These are phyloP conservation scores for Rhyacichthys aspro DNA, from an alignment of 2,797 vertebrate species.

Conservation along the genomic window DNA sequence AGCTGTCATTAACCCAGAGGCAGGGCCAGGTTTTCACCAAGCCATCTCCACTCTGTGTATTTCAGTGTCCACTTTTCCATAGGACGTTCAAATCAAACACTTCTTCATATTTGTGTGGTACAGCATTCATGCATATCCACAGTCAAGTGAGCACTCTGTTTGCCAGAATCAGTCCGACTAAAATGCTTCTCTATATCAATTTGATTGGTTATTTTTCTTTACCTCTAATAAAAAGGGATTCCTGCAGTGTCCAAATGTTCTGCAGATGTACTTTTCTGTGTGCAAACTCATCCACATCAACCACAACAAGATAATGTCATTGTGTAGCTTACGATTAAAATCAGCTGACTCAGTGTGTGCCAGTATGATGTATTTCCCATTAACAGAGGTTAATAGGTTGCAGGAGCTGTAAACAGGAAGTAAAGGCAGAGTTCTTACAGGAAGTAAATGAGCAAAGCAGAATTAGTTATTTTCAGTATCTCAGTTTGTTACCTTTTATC, in stretches of 20 bases:
- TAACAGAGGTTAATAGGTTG: constrained; percentile 44
- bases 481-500: constrained; percentile 30
- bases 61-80: constrained; percentile 8
- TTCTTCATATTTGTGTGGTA: neutral
- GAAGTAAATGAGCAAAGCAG: constrained; percentile 53
- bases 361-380: constrained; percentile 35
- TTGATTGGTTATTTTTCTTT: too few species aligned
- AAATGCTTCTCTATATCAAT: too few species aligned
- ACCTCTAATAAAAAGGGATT: too few species aligned
- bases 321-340: neutral
- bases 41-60: constrained; percentile 15
- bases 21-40: constrained; percentile 19
- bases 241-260: too few species aligned
- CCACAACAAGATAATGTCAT: neutral
- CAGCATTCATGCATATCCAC: neutral
- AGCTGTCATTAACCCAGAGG: constrained; percentile 60
- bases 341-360: constrained; percentile 7
- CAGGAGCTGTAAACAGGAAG: constrained; percentile 67
- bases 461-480: constrained; percentile 62
- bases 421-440: constrained; percentile 35
- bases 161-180: neutral
- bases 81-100: constrained; percentile 1
- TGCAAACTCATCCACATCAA: neutral
- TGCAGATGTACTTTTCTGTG: neutral
- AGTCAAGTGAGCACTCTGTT: neutral